A percentile compares a stretch with the other conserved stretches of the same genome.
phyloP scores from a whole-genome alignment of 2,888 invertebrate species.

The Lithodes maja region DNA sequence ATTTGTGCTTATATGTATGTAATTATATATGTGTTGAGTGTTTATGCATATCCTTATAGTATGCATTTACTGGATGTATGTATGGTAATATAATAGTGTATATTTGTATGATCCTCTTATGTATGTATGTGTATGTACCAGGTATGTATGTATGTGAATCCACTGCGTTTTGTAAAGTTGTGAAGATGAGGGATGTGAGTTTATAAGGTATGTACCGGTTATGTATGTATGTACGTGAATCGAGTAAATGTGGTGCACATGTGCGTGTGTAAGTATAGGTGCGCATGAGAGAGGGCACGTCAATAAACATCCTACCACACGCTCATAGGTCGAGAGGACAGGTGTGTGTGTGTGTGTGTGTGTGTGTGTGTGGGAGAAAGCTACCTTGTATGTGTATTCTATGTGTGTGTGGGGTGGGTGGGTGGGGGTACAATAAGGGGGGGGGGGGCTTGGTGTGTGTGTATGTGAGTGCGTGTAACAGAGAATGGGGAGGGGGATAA shows the following conservation, averaged over 20 bases:
- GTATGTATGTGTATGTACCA: not conserved
- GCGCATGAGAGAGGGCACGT: not conserved
- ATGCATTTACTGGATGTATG: not conserved
- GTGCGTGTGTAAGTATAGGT: constrained; percentile 21
- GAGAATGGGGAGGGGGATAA: too few relatives aligned
- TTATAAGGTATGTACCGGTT: too few relatives aligned
- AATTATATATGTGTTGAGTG: not conserved
- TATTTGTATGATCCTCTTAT: not conserved
- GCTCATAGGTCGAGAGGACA: too few relatives aligned
- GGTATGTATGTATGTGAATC: not conserved
- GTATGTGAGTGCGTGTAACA: too few relatives aligned
- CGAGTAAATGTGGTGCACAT: not conserved
- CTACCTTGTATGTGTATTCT: too few relatives aligned
- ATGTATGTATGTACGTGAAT: not conserved
- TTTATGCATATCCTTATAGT: too few relatives aligned
- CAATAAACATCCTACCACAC: too few relatives aligned
- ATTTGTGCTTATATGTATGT: not conserved
- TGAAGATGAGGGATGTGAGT: not conserved
- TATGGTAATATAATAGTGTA: not conserved
- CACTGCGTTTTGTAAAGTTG: not conserved
- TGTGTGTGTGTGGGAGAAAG: too few relatives aligned
- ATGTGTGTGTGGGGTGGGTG: too few relatives aligned
- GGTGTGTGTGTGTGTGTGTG: too few relatives aligned
- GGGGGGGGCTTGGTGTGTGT: too few relatives aligned
- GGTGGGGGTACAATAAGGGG: too few relatives aligned